phyloP scores from a whole-genome alignment of 1,140 invertebrate genomes.

The Schmidtea mediterranea region DNA sequence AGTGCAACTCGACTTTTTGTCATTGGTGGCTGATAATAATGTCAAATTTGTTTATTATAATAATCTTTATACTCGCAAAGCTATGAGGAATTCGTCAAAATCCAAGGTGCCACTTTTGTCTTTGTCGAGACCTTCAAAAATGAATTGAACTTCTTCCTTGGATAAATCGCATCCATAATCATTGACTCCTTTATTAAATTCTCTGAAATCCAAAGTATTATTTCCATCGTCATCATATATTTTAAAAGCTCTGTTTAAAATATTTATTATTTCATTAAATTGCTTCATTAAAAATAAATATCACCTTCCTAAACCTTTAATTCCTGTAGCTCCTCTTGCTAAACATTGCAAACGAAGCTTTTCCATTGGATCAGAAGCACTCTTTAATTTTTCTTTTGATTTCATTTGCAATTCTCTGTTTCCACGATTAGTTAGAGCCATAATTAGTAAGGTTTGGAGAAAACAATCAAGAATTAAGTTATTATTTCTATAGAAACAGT shows the following conservation, averaged over 20 bases:
- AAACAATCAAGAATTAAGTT: no score
- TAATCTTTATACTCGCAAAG: slow-evolving; percentile 37
- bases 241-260: slow-evolving; percentile 37
- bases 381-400: not conserved
- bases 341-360: slow-evolving; percentile 50
- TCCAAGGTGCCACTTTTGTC: slow-evolving; percentile 50
- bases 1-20: slow-evolving; percentile 10
- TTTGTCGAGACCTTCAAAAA: slow-evolving; percentile 47
- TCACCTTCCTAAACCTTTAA: slow-evolving; percentile 49
- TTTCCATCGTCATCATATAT: slow-evolving; percentile 31
- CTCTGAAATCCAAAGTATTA: slow-evolving; percentile 34
- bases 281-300: no score
- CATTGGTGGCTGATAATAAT: slow-evolving; percentile 21
- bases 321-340: slow-evolving; percentile 48
- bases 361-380: slow-evolving; percentile 30
- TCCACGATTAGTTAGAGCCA: not conserved
- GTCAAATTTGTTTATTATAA: not conserved
- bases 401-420: not conserved
- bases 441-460: no score
- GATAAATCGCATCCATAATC: slow-evolving; percentile 39
- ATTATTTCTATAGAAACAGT: no score
- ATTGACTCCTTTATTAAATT: slow-evolving; percentile 33
- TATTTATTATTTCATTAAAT: no score
- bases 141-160: slow-evolving; percentile 32
- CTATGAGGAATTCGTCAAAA: slow-evolving; percentile 54